Evolutionary conservation across 2,888 invertebrate species (phyloP).

Genomic region (Meandrusa payeni): DNA sequence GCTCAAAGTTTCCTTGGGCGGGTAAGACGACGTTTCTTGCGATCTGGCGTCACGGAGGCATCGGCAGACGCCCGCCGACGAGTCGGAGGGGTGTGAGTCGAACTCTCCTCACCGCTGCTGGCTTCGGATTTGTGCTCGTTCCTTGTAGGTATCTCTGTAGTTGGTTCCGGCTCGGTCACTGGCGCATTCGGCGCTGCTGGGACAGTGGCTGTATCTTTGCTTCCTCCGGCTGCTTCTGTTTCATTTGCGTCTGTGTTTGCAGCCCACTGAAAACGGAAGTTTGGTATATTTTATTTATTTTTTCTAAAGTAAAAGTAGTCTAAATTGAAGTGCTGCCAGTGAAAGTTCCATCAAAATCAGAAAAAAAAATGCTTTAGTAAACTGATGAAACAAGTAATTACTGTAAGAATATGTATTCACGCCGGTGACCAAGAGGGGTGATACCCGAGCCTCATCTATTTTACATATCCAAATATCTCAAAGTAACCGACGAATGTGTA

Average conservation of each 20-base stretch:
- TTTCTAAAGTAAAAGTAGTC: too few species aligned
- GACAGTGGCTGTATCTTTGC: constrained; percentile 32
- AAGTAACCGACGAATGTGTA: too few species aligned
- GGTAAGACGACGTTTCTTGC: constrained; percentile 73
- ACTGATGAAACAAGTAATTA: too few species aligned
- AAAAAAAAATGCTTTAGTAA: too few species aligned
- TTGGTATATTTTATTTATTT: too few species aligned
- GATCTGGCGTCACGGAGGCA: constrained; percentile 57
- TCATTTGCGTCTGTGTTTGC: constrained; percentile 48
- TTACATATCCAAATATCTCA: too few species aligned
- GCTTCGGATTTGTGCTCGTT: constrained; percentile 35
- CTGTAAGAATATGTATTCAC: too few species aligned
- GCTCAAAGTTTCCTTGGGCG: constrained; percentile 68
- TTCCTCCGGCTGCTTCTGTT: constrained; percentile 34
- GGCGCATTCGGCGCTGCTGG: constrained; percentile 22
- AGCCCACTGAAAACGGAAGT: constrained; percentile 50
- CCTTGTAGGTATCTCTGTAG: constrained; percentile 32
- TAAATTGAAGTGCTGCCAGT: too few species aligned
- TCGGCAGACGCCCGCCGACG: constrained; percentile 61
- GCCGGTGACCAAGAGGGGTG: too few species aligned
- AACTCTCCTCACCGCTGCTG: constrained; percentile 37
- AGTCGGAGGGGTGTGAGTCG: constrained; percentile 46
- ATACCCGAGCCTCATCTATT: too few species aligned
- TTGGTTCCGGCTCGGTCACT: constrained; percentile 23
- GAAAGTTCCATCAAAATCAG: too few species aligned